Base-by-base conservation (phyloP, 2,797 vertebrate species). In the Anguilla anguilla region DNA sequence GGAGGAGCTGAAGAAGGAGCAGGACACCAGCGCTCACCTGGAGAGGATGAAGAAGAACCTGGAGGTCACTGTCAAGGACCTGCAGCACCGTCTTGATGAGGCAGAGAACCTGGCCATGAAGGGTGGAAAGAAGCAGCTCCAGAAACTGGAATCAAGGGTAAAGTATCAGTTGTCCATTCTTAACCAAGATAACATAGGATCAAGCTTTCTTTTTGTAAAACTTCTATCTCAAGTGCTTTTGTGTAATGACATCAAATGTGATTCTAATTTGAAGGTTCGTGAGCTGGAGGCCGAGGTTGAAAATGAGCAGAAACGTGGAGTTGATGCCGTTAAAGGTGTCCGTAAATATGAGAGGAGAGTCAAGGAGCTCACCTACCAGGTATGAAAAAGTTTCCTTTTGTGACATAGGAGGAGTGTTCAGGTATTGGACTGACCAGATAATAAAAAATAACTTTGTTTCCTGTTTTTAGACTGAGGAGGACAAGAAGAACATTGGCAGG, bases 41-140 rank as follows among this genome's bases (percentile, higher is more conserved):
- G 96, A 96, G 88, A 91, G 96, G 69, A 96, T 96, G 96, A 96
- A 96, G 91, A 95, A 95, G 92, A 95, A n/a, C 91, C 82, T 95
- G 35, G 95, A 94, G 74, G 94, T 95, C 93, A 96, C 94, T 0
- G 96, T 96, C 88, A 77, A 43, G 35, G 72, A 77, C 72, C 72
- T 77, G 72, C 72, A 77, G 72, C 72, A 77, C 31, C 72, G 72
- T 43, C 72, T 77, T 2, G 72, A 77, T 77, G 72, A 77, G 72
- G 72, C 72, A 15, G 72, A 77, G 72, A 77, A 77, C 72, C 72
- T 77, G 72, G 72, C 72, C 31, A 77, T 77, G 72, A 77, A 77
- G 72, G 72, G 72, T 43, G 72, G 72, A 6, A 77, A 77, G 35
- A 77, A 77, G 19, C 72, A 43, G 72, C 72, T 77, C 35, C 72